Evolutionary conservation across 2,797 vertebrate species (phyloP).

Genomic region (Brachyalestes nurse): DNA sequence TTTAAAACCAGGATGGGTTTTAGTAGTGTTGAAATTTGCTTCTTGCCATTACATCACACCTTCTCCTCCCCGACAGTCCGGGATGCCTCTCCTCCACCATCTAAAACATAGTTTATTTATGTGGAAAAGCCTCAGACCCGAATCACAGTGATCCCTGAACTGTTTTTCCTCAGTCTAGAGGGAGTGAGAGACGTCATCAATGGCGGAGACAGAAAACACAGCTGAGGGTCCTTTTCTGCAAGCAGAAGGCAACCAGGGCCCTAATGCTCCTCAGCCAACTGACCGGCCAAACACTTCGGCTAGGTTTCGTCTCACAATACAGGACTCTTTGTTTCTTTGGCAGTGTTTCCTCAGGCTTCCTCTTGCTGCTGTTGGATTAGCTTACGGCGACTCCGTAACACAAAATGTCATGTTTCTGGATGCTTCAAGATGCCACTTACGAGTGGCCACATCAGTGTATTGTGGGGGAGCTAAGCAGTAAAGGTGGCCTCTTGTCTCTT

Average conservation of each 20-base stretch:
- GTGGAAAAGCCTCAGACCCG: constrained; percentile 9
- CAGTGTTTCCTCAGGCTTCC: constrained; percentile 33
- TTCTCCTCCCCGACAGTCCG: background rate
- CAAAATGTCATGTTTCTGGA: constrained; percentile 31
- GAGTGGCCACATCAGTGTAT: background rate
- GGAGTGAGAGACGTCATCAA: constrained; percentile 22
- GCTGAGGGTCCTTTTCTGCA: constrained; percentile 44
- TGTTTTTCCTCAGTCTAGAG: constrained; percentile 5
- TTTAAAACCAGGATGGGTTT: background rate
- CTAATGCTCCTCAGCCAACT: constrained; percentile 38
- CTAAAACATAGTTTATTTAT: background rate
- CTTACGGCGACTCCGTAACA: constrained; percentile 12
- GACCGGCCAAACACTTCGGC: constrained; percentile 41
- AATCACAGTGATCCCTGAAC: constrained; percentile 18
- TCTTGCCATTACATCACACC: constrained; percentile 7
- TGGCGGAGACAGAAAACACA: constrained; percentile 34
- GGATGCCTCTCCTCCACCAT: background rate
- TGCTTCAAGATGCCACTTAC: background rate
- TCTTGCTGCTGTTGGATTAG: constrained; percentile 30
- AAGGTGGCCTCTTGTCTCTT: background rate
- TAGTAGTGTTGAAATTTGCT: background rate
- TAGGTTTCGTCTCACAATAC: constrained; percentile 56
- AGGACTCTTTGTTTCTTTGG: constrained; percentile 50
- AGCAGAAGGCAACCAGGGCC: constrained; percentile 40
- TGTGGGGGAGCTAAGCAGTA: background rate